phyloP scores from a whole-genome alignment of 2,797 vertebrate genomes.

The Myotis myotis region DNA sequence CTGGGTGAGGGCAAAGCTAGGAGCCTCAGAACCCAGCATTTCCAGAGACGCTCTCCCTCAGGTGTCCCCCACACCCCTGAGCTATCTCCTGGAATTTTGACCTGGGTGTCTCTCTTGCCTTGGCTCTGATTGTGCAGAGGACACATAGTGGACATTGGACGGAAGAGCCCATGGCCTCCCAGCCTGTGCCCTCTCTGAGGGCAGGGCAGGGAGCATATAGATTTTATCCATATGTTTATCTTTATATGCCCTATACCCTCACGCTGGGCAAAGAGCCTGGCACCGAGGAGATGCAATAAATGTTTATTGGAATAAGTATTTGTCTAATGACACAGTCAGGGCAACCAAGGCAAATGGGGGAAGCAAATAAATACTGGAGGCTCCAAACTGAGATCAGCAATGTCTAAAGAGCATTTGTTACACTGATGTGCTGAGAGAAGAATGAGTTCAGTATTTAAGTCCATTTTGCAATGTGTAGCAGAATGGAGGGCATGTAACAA shows the following conservation, averaged over 20 bases:
- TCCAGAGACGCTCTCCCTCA: not conserved
- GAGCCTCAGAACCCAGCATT: not conserved
- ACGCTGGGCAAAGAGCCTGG: not conserved
- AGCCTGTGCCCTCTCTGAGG: not conserved
- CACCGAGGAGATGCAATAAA: conserved; percentile 16
- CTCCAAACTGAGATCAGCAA: not conserved
- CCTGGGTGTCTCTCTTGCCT: not conserved
- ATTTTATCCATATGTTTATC: conserved; percentile 15
- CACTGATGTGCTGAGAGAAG: not conserved
- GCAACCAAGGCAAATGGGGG: not conserved
- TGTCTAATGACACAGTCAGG: conserved; percentile 22
- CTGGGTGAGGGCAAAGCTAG: not conserved
- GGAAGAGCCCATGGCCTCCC: not conserved
- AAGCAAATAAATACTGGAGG: not conserved
- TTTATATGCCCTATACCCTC: not conserved
- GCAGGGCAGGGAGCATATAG: not conserved
- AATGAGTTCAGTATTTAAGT: conserved; percentile 4
- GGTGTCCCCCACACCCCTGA: not conserved
- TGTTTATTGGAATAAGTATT: conserved; percentile 52
- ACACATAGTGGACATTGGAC: not conserved
- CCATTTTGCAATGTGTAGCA: not conserved
- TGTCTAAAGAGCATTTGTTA: not conserved
- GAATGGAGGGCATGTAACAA: not conserved
- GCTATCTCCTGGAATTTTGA: not conserved
- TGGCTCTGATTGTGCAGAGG: not conserved